Base-by-base conservation (phyloP, 2,888 invertebrate genomes). In the Apotomis betuletana region DNA sequence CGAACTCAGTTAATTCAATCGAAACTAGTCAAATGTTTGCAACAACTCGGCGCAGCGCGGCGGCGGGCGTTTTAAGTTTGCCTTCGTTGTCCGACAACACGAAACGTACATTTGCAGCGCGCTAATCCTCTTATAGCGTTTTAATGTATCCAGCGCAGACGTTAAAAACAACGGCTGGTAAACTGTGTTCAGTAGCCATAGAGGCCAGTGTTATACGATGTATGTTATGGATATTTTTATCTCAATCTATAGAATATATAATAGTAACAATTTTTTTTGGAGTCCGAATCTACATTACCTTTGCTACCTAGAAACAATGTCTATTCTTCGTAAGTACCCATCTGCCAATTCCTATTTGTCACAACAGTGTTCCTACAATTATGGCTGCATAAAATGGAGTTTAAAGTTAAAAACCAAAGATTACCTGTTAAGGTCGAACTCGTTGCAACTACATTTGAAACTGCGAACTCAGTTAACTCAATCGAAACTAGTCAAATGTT, bases 401-500 rank as follows among this genome's bases (percentile, higher is more conserved):
- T 41, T 5, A 44, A 59, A 41, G 46, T 55, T 44, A 57, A 49
- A 69, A 44, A 61, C 51, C 61, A 69, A 55, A 61, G 55, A 65
- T 36, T 44, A 51, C 38, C 69, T 60, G 51, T 61, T 54, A 64
- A 73, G 64, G 61, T 61, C 12, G 59, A 67, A 52, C 69, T 65
- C 55, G 61, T 67, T 61, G 60, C 38, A 49, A 36, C 5, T 6
- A 41, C 46, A 63, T 54, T 63, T 68, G 44, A 51, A 58, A 68
- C 54, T 59, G 62, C 62, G 15, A 72, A 63, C 63, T 68, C 63
- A 6, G 67, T 55, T 71, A 72, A 72, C 68, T 72, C 72, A 72
- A 72, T 72, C 63, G 72, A 68, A 72, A 67, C 72, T 59, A 72
- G 72, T 68, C 63, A 72, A 71, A 62, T 72, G 67, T 72, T 72